Conservation (phyloP, 2,888 invertebrate genomes). For the Lasius platythorax region DNA sequence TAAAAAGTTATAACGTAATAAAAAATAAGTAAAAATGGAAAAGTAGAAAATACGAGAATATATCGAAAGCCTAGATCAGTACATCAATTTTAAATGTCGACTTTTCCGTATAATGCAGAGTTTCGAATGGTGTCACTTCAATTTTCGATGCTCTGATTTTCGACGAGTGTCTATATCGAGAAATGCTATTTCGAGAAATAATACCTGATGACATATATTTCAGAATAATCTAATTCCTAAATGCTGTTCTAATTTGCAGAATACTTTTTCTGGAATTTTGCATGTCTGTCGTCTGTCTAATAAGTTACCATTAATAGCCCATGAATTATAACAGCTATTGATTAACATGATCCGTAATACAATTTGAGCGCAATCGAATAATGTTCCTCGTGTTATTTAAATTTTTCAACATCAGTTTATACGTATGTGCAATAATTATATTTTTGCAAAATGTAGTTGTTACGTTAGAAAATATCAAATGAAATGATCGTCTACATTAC, state of each 20-base stretch:
- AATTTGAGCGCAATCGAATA: neutral
- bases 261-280: neutral
- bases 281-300: neutral
- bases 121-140: neutral
- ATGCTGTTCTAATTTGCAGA: slow-evolving; percentile 1
- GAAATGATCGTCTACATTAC: neutral
- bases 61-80: neutral
- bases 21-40: neutral
- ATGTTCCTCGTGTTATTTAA: neutral
- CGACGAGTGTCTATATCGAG: neutral
- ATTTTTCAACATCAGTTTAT: neutral
- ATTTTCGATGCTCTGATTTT: slow-evolving; percentile 19
- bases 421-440: neutral
- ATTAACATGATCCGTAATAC: neutral
- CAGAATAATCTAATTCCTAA: neutral
- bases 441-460: neutral
- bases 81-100: slow-evolving; percentile 5
- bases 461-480: neutral
- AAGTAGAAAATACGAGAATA: neutral
- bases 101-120: neutral
- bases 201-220: slow-evolving; percentile 21
- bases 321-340: neutral
- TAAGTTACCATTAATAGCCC: neutral
- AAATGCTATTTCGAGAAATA: neutral
- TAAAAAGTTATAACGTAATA: neutral